Percentiles rank a stretch among this genome's conserved stretches.
phyloP scores from a whole-genome alignment of 2,888 invertebrate species.

The Pilophorus perplexus region DNA sequence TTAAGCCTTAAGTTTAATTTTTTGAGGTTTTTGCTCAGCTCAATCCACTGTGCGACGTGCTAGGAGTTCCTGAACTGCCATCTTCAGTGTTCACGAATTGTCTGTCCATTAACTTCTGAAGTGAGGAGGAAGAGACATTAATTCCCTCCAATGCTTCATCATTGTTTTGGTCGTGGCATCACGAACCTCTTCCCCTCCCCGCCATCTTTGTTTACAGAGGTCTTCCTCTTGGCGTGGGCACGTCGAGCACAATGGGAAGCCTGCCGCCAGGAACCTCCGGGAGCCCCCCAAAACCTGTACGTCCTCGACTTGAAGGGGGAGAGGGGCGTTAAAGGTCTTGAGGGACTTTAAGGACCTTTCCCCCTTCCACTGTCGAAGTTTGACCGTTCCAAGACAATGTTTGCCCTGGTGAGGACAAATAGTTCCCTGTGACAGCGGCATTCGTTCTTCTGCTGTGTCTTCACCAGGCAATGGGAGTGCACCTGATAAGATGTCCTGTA shows the following conservation, averaged over 20 bases:
- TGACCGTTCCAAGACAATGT: constrained; percentile 36
- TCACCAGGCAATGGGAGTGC: constrained; percentile 7
- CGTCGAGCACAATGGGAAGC: constrained; percentile 17
- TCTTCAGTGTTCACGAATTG: neutral
- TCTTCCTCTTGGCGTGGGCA: neutral
- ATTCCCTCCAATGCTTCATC: constrained; percentile 22
- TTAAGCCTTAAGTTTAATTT: too few species aligned
- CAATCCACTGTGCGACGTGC: too few species aligned
- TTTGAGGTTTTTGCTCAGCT: too few species aligned
- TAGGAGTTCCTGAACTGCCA: too few species aligned
- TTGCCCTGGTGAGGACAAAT: constrained; percentile 27
- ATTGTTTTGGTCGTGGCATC: constrained; percentile 29
- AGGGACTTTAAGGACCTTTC: constrained; percentile 17
- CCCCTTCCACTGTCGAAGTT: constrained; percentile 26
- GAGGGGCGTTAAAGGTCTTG: constrained; percentile 4
- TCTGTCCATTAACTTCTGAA: neutral
- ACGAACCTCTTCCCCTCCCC: neutral
- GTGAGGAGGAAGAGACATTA: constrained; percentile 17
- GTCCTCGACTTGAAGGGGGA: neutral
- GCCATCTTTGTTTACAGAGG: constrained; percentile 22
- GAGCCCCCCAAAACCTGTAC: neutral
- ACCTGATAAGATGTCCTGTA: constrained; percentile 11
- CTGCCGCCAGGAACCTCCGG: neutral
- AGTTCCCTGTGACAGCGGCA: constrained; percentile 14
- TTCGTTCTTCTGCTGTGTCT: constrained; percentile 17